phyloP scores from a whole-genome alignment of 2,888 invertebrate species.

The Pseudococcus jackbeardsleyi region DNA sequence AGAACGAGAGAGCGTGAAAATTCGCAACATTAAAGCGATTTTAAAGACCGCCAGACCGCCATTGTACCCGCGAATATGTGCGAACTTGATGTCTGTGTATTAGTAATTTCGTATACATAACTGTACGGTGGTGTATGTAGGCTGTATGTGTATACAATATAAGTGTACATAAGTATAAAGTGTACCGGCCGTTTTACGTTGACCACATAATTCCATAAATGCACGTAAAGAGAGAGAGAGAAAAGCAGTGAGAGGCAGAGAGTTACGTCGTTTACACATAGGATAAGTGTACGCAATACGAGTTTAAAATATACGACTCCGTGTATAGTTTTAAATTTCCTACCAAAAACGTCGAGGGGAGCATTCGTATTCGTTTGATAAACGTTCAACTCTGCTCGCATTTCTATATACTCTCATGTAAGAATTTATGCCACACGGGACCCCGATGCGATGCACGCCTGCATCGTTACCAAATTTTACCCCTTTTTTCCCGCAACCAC shows the following conservation, averaged over 20 bases:
- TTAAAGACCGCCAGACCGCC: background rate
- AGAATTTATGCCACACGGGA: background rate
- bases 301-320: background rate
- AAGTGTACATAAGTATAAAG: background rate
- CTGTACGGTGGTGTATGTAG: no score
- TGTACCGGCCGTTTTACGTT: background rate
- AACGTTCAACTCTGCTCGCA: background rate
- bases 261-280: background rate
- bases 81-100: background rate
- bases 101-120: no score
- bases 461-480: background rate
- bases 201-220: background rate
- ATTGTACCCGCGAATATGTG: background rate
- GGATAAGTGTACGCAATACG: background rate
- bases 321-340: conserved; percentile 30
- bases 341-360: conserved; percentile 1
- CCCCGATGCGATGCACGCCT: background rate
- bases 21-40: conserved; percentile 27
- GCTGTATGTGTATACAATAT: no score
- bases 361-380: background rate
- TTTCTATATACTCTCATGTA: background rate
- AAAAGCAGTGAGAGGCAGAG: background rate
- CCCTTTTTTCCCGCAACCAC: background rate
- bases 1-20: conserved; percentile 41
- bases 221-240: no score